A percentile compares a stretch with the other conserved stretches of the same genome.
Conservation (phyloP, 2,888 invertebrate genomes). For the Thelaira solivaga region DNA sequence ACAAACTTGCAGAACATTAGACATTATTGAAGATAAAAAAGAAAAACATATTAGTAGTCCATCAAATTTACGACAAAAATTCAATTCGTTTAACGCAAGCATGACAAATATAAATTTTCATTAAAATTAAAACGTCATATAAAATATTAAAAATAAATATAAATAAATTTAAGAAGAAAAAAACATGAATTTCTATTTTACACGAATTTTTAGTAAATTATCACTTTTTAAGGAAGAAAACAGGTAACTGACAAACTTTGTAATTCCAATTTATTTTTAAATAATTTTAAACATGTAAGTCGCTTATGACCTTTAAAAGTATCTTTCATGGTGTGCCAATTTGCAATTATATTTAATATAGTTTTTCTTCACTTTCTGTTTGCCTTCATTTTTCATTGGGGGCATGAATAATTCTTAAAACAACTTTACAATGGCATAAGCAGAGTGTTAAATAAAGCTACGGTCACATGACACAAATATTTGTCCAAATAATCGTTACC, state of each 20-base stretch:
- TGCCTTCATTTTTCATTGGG: neutral
- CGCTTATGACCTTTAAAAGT: slow-evolving; percentile 39
- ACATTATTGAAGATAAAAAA: slow-evolving; percentile 14
- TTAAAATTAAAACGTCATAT: slow-evolving; percentile 8
- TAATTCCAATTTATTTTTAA: neutral
- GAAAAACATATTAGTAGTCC: slow-evolving; percentile 24
- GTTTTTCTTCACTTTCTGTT: neutral
- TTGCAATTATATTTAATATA: slow-evolving; percentile 39
- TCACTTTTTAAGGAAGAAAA: slow-evolving; percentile 17
- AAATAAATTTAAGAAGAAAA: neutral
- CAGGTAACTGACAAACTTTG: slow-evolving; percentile 34
- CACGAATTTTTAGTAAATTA: slow-evolving; percentile 32
- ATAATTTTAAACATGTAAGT: neutral
- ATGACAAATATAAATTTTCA: slow-evolving; percentile 14
- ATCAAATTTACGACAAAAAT: slow-evolving; percentile 23
- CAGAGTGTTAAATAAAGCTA: slow-evolving; percentile 17
- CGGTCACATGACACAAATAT: too few relatives aligned
- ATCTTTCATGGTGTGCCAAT: slow-evolving; percentile 30
- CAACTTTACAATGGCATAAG: neutral
- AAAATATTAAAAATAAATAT: neutral
- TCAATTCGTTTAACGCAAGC: too few relatives aligned
- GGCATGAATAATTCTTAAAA: slow-evolving; percentile 17
- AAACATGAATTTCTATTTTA: slow-evolving; percentile 29
- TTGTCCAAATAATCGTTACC: too few relatives aligned
- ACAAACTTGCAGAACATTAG: slow-evolving; percentile 9